Evolutionary conservation across 2,797 vertebrate genomes (phyloP), one percentile per base, ranked within the genome.

Genomic region (Balearica regulorum): DNA sequence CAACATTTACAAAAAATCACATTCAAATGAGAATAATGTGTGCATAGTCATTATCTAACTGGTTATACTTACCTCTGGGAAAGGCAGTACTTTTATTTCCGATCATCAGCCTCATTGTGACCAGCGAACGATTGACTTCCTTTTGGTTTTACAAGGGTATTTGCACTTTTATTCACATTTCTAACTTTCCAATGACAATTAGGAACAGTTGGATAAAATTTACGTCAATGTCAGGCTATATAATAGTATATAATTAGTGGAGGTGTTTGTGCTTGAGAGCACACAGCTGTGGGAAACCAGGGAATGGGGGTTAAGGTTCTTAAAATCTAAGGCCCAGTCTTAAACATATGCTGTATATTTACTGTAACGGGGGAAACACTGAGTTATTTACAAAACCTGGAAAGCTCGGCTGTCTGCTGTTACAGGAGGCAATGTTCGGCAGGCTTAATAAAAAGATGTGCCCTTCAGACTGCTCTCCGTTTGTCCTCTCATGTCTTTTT

Each of bases 401-500:
- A 25, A 85, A 85, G 48, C 71, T 68, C 78, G 87, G n/a, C 60
- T 92, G 48, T 55, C 41, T 85, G 71, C 48, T 91, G 33, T 89
- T 94, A 75, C 7, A 61, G 51, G 14, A 87, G 26, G 41, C 57
- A 77, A 44, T n/a, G 60, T 73, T 87, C 20, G 4, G 57, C 53
- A 89, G 60, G 44, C 82, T 94, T 91, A 70, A 89, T 75, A 83
- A 85, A 91, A 95, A 87, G 37, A 71, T 83, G 49, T 92, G 91
- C 57, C 94, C 95, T 97, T 96, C 91, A 94, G 78, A 89, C 78
- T 49, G 64, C 64, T 87, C 79, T 83, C 75, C 57, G 82, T 93
- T 79, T 93, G 94, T 85, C 94, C 95, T 96, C 92, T 92, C 76
- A 39, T 93, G 95, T 92, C 91, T 94, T 94, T 94, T 93, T 91